phyloP scores from a whole-genome alignment of 2,888 invertebrate species.

The Drosophila multiciliata region DNA sequence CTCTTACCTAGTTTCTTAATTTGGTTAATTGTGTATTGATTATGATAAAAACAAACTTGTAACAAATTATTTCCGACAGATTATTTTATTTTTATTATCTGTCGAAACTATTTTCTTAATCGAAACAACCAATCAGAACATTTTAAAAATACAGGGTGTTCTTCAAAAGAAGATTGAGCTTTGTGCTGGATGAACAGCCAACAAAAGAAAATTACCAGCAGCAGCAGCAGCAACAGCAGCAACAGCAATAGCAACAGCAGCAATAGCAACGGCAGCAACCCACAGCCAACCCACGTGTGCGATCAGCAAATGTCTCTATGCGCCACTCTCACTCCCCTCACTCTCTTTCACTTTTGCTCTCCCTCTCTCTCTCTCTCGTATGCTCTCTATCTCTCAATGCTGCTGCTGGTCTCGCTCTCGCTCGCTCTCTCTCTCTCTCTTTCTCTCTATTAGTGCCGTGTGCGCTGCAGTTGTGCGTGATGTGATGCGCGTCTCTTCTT shows the following conservation, averaged over 20 bases:
- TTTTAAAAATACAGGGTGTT: slow-evolving; percentile 16
- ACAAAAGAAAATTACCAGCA: slow-evolving; percentile 10
- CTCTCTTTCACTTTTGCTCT: slow-evolving; percentile 4
- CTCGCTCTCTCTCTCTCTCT: not conserved
- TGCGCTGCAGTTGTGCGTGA: slow-evolving; percentile 54
- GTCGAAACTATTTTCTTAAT: not conserved
- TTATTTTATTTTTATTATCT: not conserved
- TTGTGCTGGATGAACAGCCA: slow-evolving; percentile 26
- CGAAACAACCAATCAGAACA: not conserved
- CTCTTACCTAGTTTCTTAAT: not conserved
- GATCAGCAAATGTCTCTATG: slow-evolving; percentile 47
- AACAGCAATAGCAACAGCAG: not conserved
- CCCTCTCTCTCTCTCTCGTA: slow-evolving; percentile 1
- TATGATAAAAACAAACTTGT: too few species aligned
- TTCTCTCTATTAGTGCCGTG: slow-evolving; percentile 43
- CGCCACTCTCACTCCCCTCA: slow-evolving; percentile 16
- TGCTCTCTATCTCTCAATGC: not conserved
- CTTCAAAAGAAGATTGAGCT: slow-evolving; percentile 6
- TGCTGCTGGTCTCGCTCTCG: not conserved
- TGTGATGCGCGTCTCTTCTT: slow-evolving; percentile 21
- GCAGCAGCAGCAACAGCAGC: not conserved
- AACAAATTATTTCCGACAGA: too few species aligned
- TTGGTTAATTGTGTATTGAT: not conserved
- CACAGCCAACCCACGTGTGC: slow-evolving; percentile 45
- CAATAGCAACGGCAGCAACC: not conserved